These are phyloP conservation scores for Drosophila recens DNA, from an alignment of 2,888 invertebrate species.

Conservation along the genomic window DNA sequence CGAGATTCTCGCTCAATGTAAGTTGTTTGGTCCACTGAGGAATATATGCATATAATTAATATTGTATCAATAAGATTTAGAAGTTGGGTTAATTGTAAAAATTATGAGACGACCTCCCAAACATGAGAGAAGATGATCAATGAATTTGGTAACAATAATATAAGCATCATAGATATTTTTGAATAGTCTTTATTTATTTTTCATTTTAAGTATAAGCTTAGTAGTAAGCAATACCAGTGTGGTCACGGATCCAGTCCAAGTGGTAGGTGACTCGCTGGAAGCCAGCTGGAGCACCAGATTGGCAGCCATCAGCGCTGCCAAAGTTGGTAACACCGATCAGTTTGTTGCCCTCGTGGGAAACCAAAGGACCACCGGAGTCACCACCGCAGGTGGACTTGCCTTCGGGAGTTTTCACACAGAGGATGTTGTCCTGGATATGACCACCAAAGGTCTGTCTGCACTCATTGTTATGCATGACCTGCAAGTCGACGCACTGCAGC, in stretches of 20 bases:
- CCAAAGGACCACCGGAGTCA: constrained; percentile 80
- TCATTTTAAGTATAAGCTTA: background rate
- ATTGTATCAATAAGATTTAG: background rate
- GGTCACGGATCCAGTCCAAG: constrained; percentile 69
- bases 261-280: constrained; percentile 71
- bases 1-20: no score
- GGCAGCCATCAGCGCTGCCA: constrained; percentile 35
- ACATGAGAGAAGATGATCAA: background rate
- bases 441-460: constrained; percentile 82
- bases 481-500: constrained; percentile 80
- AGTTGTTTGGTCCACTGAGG: no score
- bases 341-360: constrained; percentile 43
- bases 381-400: constrained; percentile 71
- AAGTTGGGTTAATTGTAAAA: background rate
- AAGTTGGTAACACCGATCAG: constrained; percentile 70
- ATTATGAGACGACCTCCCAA: background rate
- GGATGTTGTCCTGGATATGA: constrained; percentile 29
- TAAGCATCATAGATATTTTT: background rate
- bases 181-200: background rate
- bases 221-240: constrained; percentile 67
- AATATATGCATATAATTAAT: background rate
- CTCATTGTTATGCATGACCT: constrained; percentile 82
- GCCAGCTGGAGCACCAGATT: constrained; percentile 57
- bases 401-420: constrained; percentile 64
- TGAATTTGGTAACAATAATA: background rate